Evolutionary conservation across 2,113 vertebrate species (phyloP).

Genomic region (Phrynocephalus versicolor): DNA sequence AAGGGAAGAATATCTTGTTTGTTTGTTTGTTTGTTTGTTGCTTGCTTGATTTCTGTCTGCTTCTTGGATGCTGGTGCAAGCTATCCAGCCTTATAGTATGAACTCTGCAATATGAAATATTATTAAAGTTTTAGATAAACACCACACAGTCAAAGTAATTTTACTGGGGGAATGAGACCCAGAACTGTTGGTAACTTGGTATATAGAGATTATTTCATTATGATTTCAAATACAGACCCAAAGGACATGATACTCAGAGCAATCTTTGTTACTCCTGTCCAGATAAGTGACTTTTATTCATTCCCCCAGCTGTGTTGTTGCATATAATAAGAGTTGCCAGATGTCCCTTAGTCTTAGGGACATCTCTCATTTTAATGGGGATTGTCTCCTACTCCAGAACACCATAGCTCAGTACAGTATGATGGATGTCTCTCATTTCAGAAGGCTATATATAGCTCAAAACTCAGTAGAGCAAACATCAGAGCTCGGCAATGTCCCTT

Average conservation of each 20-base stretch:
- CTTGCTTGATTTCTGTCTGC: no score
- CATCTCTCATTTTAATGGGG: constrained; percentile 31
- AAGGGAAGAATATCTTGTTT: no score
- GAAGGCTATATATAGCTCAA: constrained; percentile 25
- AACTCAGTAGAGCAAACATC: constrained; percentile 10
- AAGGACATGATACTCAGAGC: neutral
- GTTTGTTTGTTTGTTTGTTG: no score
- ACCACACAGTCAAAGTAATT: neutral
- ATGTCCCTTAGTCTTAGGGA: neutral
- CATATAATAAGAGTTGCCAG: neutral
- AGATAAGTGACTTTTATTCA: neutral
- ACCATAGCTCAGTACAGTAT: constrained; percentile 15
- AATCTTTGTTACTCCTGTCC: neutral
- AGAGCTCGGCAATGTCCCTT: neutral
- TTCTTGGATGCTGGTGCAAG: no score
- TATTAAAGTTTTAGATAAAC: neutral
- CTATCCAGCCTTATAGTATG: neutral
- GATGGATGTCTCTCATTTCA: constrained; percentile 36
- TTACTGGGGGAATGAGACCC: no score
- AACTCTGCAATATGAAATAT: neutral
- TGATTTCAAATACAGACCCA: neutral
- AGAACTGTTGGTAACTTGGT: neutral
- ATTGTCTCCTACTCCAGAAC: constrained; percentile 23
- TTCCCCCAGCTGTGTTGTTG: neutral
- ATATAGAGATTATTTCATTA: neutral